Evolutionary conservation across 2,113 vertebrate genomes (phyloP), one percentile per base, ranked within the genome.

Genomic region (Chloebia gouldiae): DNA sequence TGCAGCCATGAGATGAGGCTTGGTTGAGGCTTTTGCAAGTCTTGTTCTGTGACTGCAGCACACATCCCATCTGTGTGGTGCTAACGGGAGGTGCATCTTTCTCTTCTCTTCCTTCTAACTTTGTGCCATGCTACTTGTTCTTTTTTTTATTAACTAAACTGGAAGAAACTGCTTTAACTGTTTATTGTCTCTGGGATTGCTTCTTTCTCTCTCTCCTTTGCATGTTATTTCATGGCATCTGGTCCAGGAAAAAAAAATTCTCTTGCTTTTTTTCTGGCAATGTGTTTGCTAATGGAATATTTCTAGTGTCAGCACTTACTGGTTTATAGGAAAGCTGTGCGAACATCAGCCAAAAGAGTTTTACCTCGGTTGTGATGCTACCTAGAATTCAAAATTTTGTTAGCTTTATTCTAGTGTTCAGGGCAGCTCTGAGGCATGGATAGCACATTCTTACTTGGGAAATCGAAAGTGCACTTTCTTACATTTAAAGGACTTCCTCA

Each of bases 31-130:
- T 81, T 49, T 45, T 30, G 54, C 25, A 54, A 21, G 44, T 57
- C 40, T 57, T 13, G 4, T 31, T 69, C 23, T 59, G 39, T 69
- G 44, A 25, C 24, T 51, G 27, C 31, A 80, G 50, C 51, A 18
- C 28, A 15, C 24, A 15, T 54, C 15, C 19, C 0, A 0, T 21
- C 37, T 10, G 10, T 20, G 8, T 25, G 12, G 42, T 27, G n/a
- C 44, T 53, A 22, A 35, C 19, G 31, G 53, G 45, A 70, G 28
- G 5, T 54, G 24, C 2, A 4, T 35, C 40, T 70, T 60, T 23
- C 44, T 83, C 40, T 45, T 45, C 17, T 57, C 24, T 45, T 60
- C 49, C 44, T 72, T 47, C 56, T 84, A 21, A 28, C 37, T 63
- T 49, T 68, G 13, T 72, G 39, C 27, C 7, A 4, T 3, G 1